Conservation (phyloP, 2,888 invertebrate species). For the Melitaea athalia region DNA sequence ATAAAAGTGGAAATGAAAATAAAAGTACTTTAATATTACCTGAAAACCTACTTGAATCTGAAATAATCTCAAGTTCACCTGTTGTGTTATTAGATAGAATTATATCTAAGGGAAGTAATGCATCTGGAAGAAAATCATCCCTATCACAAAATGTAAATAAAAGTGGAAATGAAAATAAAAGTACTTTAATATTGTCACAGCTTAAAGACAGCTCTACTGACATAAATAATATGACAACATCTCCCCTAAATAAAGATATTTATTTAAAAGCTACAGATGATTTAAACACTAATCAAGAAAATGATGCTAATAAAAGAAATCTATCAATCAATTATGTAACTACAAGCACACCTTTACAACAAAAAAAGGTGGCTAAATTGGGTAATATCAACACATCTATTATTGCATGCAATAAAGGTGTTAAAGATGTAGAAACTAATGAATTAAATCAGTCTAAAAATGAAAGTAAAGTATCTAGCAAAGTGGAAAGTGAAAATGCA, state of each 20-base stretch:
- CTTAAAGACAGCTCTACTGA: slow-evolving; percentile 59
- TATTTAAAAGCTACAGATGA: slow-evolving; percentile 53
- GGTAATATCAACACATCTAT: slow-evolving; percentile 60
- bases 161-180: slow-evolving; percentile 57
- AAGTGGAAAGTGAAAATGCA: not conserved
- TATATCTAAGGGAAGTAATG: slow-evolving; percentile 31
- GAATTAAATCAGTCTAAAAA: slow-evolving; percentile 1
- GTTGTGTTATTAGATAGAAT: slow-evolving; percentile 10
- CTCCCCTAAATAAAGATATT: slow-evolving; percentile 46
- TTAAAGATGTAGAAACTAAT: slow-evolving; percentile 25
- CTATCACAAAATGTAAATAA: slow-evolving; percentile 49
- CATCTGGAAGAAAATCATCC: slow-evolving; percentile 48
- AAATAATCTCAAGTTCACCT: slow-evolving; percentile 28
- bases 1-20: slow-evolving; percentile 53
- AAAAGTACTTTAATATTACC: slow-evolving; percentile 66
- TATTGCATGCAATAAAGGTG: slow-evolving; percentile 48
- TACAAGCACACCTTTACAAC: slow-evolving; percentile 71
- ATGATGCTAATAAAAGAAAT: slow-evolving; percentile 51
- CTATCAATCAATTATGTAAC: slow-evolving; percentile 52
- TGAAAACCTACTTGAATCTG: slow-evolving; percentile 52
- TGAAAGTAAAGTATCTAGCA: slow-evolving; percentile 3
- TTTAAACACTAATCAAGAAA: slow-evolving; percentile 48
- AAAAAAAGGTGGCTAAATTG: slow-evolving; percentile 56
- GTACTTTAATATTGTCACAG: slow-evolving; percentile 64
- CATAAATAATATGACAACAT: slow-evolving; percentile 46